phyloP scores from a whole-genome alignment of 1,140 invertebrate genomes.

The Temnothorax longispinosus region DNA sequence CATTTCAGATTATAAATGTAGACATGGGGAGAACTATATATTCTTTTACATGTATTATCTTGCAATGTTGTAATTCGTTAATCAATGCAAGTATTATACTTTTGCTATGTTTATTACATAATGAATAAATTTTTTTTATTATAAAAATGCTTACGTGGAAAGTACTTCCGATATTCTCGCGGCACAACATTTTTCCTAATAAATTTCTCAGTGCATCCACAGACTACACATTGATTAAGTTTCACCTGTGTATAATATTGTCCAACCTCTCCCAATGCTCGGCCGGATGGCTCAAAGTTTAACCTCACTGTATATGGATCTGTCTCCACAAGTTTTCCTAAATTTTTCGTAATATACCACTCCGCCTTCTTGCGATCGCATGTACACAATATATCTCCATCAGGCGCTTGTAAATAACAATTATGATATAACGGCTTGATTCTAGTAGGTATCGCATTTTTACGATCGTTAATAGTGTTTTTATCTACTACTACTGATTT shows the following conservation, averaged over 20 bases:
- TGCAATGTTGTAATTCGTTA: not conserved
- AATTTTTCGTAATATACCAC: conserved; percentile 91
- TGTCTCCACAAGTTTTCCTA: conserved; percentile 88
- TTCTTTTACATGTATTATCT: not conserved
- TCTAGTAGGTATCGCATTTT: conserved; percentile 83
- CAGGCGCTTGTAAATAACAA: conserved; percentile 92
- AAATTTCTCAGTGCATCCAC: conserved; percentile 90
- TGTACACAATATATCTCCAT: conserved; percentile 92
- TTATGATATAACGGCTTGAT: conserved; percentile 92
- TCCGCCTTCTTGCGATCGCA: conserved; percentile 93
- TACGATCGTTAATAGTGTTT: conserved; percentile 57
- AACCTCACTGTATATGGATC: conserved; percentile 91
- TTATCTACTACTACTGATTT: conserved; percentile 36
- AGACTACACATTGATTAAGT: conserved; percentile 94
- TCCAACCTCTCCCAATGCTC: conserved; percentile 89
- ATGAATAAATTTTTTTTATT: not conserved
- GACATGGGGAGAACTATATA: not conserved
- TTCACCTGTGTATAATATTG: conserved; percentile 91
- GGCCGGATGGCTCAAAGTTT: conserved; percentile 93
- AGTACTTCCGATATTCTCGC: conserved; percentile 93
- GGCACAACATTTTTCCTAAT: conserved; percentile 94
- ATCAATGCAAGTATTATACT: not conserved
- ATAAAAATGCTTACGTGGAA: conserved; percentile 87
- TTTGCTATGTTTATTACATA: not conserved
- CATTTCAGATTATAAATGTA: conserved; percentile 15